phyloP scores from a whole-genome alignment of 2,888 invertebrate genomes.

The Acleris literana region DNA sequence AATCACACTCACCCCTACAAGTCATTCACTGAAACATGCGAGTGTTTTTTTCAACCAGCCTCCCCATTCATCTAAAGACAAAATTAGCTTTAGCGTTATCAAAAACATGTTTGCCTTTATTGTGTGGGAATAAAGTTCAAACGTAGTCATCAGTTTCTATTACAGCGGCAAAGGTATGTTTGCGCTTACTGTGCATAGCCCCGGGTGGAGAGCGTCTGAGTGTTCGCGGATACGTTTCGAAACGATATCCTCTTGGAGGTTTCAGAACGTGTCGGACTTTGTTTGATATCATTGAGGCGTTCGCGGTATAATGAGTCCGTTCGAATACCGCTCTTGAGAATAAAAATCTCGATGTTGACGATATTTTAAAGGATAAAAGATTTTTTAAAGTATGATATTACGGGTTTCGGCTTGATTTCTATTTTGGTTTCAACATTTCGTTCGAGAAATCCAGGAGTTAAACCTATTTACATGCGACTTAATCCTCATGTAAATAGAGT shows the following conservation, averaged over 20 bases:
- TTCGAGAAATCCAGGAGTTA: no score
- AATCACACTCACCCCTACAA: constrained; percentile 48
- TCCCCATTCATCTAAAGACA: constrained; percentile 42
- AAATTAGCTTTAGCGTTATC: constrained; percentile 38
- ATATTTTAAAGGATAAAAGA: constrained; percentile 11
- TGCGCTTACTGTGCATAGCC: constrained; percentile 26
- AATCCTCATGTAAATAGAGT: no score
- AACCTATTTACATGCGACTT: no score
- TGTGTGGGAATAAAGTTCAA: constrained; percentile 37
- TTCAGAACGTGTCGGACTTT: constrained; percentile 35
- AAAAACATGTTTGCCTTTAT: constrained; percentile 35
- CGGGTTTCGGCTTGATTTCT: neutral
- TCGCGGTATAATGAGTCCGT: constrained; percentile 31
- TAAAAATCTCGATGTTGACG: constrained; percentile 8
- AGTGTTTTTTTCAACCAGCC: constrained; percentile 32
- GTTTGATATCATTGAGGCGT: constrained; percentile 36
- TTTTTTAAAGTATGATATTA: constrained; percentile 7
- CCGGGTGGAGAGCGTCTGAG: constrained; percentile 54
- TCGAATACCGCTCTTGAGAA: constrained; percentile 27
- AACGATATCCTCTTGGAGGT: constrained; percentile 34
- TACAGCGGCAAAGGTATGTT: constrained; percentile 21
- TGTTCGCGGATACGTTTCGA: constrained; percentile 40
- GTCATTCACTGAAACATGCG: constrained; percentile 39
- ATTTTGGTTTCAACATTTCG: neutral
- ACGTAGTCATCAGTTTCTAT: constrained; percentile 29